Percentiles rank a stretch among this genome's conserved stretches.
Conservation (phyloP, 2,113 vertebrate species). For the Podarcis raffonei region DNA sequence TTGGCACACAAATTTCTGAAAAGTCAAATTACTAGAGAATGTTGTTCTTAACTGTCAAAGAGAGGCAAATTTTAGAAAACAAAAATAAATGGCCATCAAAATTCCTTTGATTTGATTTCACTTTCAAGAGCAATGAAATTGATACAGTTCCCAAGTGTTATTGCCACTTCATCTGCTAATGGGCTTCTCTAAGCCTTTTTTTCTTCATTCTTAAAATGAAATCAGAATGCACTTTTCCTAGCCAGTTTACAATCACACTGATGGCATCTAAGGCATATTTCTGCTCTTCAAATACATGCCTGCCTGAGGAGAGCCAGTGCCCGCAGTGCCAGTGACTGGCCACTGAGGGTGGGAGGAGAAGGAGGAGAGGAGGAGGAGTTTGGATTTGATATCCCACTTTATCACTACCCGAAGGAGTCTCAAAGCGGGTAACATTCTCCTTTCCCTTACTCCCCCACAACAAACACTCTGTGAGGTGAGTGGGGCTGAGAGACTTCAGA, state of each 20-base stretch:
- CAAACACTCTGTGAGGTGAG: no score
- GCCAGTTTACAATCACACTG: slow-evolving; percentile 50
- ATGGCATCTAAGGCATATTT: slow-evolving; percentile 53
- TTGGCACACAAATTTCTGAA: slow-evolving; percentile 46
- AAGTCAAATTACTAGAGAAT: slow-evolving; percentile 59
- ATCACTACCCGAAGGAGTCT: no score
- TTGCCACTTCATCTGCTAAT: slow-evolving; percentile 70
- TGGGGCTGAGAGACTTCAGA: no score
- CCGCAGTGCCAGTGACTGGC: no score
- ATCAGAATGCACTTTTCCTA: slow-evolving; percentile 54
- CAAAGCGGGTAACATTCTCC: no score
- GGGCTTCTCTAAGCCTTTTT: slow-evolving; percentile 58
- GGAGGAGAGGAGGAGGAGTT: no score
- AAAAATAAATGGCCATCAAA: slow-evolving; percentile 62
- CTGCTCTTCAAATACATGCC: not conserved
- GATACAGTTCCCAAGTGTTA: slow-evolving; percentile 56
- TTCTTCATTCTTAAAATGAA: slow-evolving; percentile 56
- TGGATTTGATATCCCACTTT: no score
- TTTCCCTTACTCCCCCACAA: no score
- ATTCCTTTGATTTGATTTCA: slow-evolving; percentile 50
- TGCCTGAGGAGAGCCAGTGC: no score
- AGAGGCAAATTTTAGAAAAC: slow-evolving; percentile 62
- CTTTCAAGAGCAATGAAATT: slow-evolving; percentile 55
- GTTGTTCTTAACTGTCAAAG: slow-evolving; percentile 58
- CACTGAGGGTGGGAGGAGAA: no score